These are phyloP conservation scores for Sussaba pulchella DNA, from an alignment of 2,888 invertebrate species.

Conservation along the genomic window DNA sequence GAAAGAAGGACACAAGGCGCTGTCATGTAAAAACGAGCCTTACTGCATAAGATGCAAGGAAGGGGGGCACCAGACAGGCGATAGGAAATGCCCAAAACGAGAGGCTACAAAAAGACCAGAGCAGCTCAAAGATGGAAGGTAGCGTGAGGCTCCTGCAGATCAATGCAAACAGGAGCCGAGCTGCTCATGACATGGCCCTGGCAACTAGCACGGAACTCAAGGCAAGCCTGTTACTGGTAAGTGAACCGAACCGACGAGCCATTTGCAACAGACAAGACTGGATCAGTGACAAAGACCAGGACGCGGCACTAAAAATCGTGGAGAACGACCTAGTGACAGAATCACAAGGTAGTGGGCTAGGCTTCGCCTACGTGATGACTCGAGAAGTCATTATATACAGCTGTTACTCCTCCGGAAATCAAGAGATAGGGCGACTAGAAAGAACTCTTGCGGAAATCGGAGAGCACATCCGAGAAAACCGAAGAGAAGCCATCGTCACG, in stretches of 20 bases:
- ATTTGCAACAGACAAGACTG: constrained; percentile 58
- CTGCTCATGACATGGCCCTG: constrained; percentile 32
- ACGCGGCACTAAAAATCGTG: constrained; percentile 28
- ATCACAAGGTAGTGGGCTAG: constrained; percentile 35
- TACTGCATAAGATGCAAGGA: constrained; percentile 62
- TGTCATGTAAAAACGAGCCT: constrained; percentile 48
- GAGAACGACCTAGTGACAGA: constrained; percentile 30
- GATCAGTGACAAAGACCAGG: not conserved
- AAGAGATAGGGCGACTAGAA: constrained; percentile 37
- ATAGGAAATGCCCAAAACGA: not conserved
- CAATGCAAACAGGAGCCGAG: constrained; percentile 34
- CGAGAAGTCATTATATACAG: constrained; percentile 32
- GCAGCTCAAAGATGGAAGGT: not conserved
- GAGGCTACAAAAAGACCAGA: not conserved
- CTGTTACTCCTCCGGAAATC: constrained; percentile 40
- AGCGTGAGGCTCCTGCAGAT: constrained; percentile 23
- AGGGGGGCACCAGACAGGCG: constrained; percentile 24
- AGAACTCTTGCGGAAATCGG: constrained; percentile 51
- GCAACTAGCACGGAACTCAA: not conserved
- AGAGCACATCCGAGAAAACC: constrained; percentile 7
- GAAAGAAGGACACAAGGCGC: constrained; percentile 62
- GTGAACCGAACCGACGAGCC: constrained; percentile 20
- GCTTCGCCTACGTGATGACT: constrained; percentile 47
- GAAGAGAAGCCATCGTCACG: constrained; percentile 38
- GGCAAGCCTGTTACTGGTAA: constrained; percentile 2